Conservation (phyloP, 2,113 vertebrate species). For the Arvicanthis niloticus region DNA sequence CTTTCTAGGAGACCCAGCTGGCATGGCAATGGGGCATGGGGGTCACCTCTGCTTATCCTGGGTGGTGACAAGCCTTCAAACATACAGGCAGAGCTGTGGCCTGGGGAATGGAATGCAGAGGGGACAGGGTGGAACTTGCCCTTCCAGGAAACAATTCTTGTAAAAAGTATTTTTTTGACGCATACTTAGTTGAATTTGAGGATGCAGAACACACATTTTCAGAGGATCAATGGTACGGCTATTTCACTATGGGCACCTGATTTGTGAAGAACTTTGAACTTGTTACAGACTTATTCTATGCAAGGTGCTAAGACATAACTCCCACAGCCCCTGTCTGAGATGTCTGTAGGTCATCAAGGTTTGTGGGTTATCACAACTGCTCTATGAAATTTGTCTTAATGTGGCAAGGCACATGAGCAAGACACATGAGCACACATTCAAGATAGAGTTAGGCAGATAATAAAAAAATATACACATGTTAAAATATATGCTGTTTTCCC, state of each 20-base stretch:
- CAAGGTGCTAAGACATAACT: background rate
- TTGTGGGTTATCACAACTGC: background rate
- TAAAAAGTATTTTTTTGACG: background rate
- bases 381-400: conserved; percentile 13
- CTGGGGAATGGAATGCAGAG: too few relatives aligned
- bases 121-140: too few relatives aligned
- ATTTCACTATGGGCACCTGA: background rate
- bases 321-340: background rate
- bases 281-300: background rate
- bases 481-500: background rate
- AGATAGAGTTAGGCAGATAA: background rate
- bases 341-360: background rate
- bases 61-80: too few relatives aligned
- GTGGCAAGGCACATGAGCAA: conserved; percentile 5
- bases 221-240: background rate
- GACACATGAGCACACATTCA: background rate
- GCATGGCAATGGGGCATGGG: too few relatives aligned
- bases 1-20: too few relatives aligned
- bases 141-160: background rate
- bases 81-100: too few relatives aligned
- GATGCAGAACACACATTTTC: background rate
- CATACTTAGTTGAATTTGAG: background rate
- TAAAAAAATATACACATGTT: background rate
- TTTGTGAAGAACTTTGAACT: conserved; percentile 45
- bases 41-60: too few relatives aligned